phyloP scores from a whole-genome alignment of 1,140 invertebrate species.

The Drosophila kohkoa region DNA sequence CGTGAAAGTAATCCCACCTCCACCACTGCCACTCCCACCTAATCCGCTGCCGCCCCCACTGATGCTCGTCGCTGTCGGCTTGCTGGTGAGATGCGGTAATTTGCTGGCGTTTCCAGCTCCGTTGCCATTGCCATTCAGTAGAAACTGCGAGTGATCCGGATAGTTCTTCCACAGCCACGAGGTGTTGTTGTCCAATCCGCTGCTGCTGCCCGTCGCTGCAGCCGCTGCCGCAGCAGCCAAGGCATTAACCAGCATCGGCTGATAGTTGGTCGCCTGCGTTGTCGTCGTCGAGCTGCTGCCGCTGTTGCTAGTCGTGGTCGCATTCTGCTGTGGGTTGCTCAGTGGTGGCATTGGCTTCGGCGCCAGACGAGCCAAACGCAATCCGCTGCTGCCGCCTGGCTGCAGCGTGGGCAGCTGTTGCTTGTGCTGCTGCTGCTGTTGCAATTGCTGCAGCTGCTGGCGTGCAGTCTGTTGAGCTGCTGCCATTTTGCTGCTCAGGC shows the following conservation, averaged over 20 bases:
- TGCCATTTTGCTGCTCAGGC: slow-evolving; percentile 1
- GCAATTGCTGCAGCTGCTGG: slow-evolving; percentile 48
- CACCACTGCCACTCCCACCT: neutral
- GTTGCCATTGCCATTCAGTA: slow-evolving; percentile 64
- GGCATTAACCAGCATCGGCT: slow-evolving; percentile 32
- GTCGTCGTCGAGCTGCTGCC: neutral
- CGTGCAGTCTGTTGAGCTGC: slow-evolving; percentile 49
- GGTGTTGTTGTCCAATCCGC: slow-evolving; percentile 54
- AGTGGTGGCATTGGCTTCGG: slow-evolving; percentile 64
- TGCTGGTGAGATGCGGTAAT: slow-evolving; percentile 68
- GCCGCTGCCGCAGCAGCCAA: slow-evolving; percentile 21
- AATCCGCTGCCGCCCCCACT: neutral
- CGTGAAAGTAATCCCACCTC: slow-evolving; percentile 42
- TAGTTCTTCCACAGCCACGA: slow-evolving; percentile 83
- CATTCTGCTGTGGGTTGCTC: slow-evolving; percentile 58
- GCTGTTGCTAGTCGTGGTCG: neutral
- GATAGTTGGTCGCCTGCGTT: slow-evolving; percentile 9
- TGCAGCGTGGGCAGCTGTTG: slow-evolving; percentile 56
- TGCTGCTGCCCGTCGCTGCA: slow-evolving; percentile 25
- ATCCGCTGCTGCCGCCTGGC: slow-evolving; percentile 27
- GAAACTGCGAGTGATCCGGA: slow-evolving; percentile 72
- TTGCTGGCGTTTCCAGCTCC: slow-evolving; percentile 39
- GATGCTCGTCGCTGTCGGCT: slow-evolving; percentile 59
- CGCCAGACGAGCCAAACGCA: slow-evolving; percentile 54
- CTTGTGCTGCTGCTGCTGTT: slow-evolving; percentile 39